Conservation (phyloP, 1,140 invertebrate species). For the Drosophila santomea region DNA sequence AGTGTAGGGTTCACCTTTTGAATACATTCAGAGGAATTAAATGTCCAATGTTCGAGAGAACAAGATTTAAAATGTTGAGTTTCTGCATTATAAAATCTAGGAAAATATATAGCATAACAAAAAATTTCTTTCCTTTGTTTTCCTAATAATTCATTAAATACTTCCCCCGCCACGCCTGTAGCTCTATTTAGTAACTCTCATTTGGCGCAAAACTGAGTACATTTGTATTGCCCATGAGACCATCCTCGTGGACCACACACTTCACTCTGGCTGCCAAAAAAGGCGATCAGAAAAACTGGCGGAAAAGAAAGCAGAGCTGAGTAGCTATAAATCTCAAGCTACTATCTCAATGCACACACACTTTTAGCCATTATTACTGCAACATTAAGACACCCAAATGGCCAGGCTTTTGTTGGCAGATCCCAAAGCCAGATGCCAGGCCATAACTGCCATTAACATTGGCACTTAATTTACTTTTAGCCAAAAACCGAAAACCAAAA, state of each 20-base stretch:
- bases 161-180: background rate
- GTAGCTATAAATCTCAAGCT: slow-evolving; percentile 72
- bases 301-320: slow-evolving; percentile 37
- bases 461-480: slow-evolving; percentile 80
- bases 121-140: no score
- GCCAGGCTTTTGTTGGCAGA: slow-evolving; percentile 65
- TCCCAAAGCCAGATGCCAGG: slow-evolving; percentile 73
- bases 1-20: background rate
- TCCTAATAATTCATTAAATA: background rate
- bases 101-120: no score
- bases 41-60: slow-evolving; percentile 6
- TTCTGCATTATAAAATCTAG: background rate
- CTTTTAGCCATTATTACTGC: slow-evolving; percentile 80
- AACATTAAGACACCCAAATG: slow-evolving; percentile 79
- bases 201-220: slow-evolving; percentile 7
- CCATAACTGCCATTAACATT: slow-evolving; percentile 82
- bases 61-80: slow-evolving; percentile 17
- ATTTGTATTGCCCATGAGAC: slow-evolving; percentile 21
- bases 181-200: background rate
- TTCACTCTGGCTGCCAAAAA: slow-evolving; percentile 31
- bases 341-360: slow-evolving; percentile 69
- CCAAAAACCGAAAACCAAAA: slow-evolving; percentile 76
- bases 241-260: slow-evolving; percentile 28
- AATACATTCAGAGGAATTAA: slow-evolving; percentile 9
- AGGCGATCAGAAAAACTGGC: slow-evolving; percentile 3